phyloP scores from a whole-genome alignment of 2,888 invertebrate genomes.

The Galerucella nymphaeae region DNA sequence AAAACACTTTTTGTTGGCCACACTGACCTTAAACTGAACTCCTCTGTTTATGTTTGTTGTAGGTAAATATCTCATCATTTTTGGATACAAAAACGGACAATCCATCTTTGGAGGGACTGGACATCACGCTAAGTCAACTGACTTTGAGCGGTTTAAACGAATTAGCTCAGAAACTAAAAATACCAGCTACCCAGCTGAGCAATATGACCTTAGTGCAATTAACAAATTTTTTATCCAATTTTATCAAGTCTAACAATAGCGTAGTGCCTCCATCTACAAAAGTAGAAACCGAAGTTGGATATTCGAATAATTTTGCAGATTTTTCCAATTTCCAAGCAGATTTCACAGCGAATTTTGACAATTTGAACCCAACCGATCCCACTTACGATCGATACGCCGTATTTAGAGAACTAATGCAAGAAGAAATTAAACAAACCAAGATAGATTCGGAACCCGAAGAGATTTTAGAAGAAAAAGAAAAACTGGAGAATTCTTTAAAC shows the following conservation, averaged over 20 bases:
- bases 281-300: conserved; percentile 3
- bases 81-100: conserved; percentile 57
- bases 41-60: conserved; percentile 10
- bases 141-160: conserved; percentile 86
- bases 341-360: conserved; percentile 77
- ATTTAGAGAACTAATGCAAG: conserved; percentile 83
- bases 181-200: conserved; percentile 81
- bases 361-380: conserved; percentile 61
- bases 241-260: conserved; percentile 62
- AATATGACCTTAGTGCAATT: conserved; percentile 89
- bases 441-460: conserved; percentile 61
- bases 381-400: conserved; percentile 86
- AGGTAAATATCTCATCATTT: conserved; percentile 45
- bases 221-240: conserved; percentile 80
- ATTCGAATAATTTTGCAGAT: conserved; percentile 29
- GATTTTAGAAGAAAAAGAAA: conserved; percentile 52
- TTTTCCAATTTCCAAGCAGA: conserved; percentile 74
- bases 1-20: too few relatives aligned
- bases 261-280: conserved; percentile 41
- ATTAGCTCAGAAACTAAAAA: conserved; percentile 78
- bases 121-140: conserved; percentile 85
- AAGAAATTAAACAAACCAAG: conserved; percentile 74
- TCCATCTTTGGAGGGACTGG: conserved; percentile 67
- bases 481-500: conserved; percentile 40
- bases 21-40: too few relatives aligned